Evolutionary conservation across 2,888 invertebrate species (phyloP), one percentile per base, ranked within the genome.

Genomic region (Drosophila paracracens): DNA sequence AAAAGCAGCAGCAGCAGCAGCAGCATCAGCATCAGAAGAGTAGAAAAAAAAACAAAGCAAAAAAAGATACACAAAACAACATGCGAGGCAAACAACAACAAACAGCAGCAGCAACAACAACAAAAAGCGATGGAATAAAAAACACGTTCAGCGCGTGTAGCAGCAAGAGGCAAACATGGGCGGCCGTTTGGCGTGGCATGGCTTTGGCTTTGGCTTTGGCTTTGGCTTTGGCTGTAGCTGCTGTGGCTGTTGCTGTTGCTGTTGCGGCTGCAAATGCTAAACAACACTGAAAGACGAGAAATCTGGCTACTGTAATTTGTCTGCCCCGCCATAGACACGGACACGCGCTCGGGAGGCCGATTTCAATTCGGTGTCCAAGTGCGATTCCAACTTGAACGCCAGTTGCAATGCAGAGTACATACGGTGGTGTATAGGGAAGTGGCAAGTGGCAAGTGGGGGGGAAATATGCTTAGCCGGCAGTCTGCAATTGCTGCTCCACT

Each of bases 251-350:
- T 78, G 78, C 52, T 79, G 77, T 71, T 78, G 78, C 61, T 75
- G 82, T 63, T 54, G 43, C 59, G 54, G 79, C 76, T 76, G 82
- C 76, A 89, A 86, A 91, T 91, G 91, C 90, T 88, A 89, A 87
- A 89, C 86, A 91, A 91, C 86, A 85, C 77, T 82, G 90, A 91
- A 79, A 87, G 91, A 90, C 85, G 91, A 88, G 89, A 90, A 90
- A 88, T 91, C 82, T 91, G 87, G 89, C 91, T 91, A 89, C 91
- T 90, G 91, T 91, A 89, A 89, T 91, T 91, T 89, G 89, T 91
- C 90, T 91, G 89, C 86, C 74, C 91, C 90, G 81, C 88, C 81
- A 83, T 66, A 86, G 76, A 74, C 74, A 79, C 79, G 64, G 51
- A 78, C 63, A 80, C 64, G 65, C 74, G 66, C 74, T 61, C 58